These are phyloP conservation scores for Micrastur ruficollis DNA, from an alignment of 2,797 vertebrate genomes.

Conservation along the genomic window DNA sequence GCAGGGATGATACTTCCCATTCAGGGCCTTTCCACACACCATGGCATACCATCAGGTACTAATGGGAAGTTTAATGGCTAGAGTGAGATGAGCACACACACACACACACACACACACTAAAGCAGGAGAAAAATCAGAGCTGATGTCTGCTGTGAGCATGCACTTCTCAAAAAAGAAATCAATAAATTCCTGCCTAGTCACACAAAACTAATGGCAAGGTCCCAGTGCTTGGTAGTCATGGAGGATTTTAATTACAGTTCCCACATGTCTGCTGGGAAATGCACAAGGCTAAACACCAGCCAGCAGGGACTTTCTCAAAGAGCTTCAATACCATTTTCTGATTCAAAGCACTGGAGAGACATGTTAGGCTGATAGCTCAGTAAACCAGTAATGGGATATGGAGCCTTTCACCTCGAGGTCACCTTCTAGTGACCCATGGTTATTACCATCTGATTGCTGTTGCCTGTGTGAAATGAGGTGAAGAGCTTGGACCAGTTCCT, in stretches of 20 bases:
- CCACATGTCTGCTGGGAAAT: constrained; percentile 24
- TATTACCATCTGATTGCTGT: constrained; percentile 52
- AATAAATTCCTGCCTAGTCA: constrained; percentile 43
- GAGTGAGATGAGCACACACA: not conserved
- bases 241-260: constrained; percentile 47
- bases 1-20: not conserved
- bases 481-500: constrained; percentile 8
- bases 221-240: not conserved
- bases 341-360: not conserved
- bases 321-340: constrained; percentile 26
- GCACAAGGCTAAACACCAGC: constrained; percentile 23
- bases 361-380: not conserved
- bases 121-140: not conserved
- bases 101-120: not conserved
- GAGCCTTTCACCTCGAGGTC: constrained; percentile 56
- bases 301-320: constrained; percentile 15
- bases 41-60: not conserved
- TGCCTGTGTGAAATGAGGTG: constrained; percentile 47
- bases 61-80: not conserved
- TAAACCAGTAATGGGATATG: constrained; percentile 31
- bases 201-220: constrained; percentile 7
- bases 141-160: not conserved
- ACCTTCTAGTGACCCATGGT: constrained; percentile 38
- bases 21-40: not conserved
- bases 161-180: not conserved